Percentiles rank a stretch among this genome's conserved stretches.
phyloP scores from a whole-genome alignment of 2,797 vertebrate species.

The Hylomyscus alleni region DNA sequence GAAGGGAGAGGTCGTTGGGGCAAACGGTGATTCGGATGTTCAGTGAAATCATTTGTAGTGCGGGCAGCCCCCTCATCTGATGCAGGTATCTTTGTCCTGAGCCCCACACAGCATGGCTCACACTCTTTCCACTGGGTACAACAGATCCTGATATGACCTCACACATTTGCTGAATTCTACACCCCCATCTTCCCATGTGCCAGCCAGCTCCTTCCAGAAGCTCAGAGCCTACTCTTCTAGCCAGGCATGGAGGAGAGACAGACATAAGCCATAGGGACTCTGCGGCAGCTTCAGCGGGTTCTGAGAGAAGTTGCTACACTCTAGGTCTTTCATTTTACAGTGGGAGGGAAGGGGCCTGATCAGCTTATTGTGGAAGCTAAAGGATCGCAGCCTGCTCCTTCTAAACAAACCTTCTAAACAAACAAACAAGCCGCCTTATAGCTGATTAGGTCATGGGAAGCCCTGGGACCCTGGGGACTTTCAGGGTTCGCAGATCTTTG shows the following conservation, averaged over 20 bases:
- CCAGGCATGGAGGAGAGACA: too few relatives aligned
- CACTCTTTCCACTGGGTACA: fast-evolving
- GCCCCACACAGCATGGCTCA: fast-evolving
- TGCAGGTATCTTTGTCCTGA: fast-evolving
- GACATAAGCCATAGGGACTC: fast-evolving
- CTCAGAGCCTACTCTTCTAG: too few relatives aligned
- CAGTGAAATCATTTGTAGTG: not conserved
- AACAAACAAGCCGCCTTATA: fast-evolving
- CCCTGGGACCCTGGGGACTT: too few relatives aligned
- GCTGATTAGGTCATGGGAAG: not conserved
- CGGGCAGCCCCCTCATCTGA: fast-evolving
- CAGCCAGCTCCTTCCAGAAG: not conserved
- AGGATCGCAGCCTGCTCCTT: too few relatives aligned
- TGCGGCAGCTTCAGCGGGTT: not conserved
- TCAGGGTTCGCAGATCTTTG: too few relatives aligned
- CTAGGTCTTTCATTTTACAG: too few relatives aligned
- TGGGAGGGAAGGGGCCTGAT: fast-evolving
- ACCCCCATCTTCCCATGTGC: not conserved
- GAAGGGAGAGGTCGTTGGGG: not conserved
- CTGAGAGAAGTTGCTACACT: not conserved
- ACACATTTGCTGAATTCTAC: not conserved
- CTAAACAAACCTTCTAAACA: too few relatives aligned
- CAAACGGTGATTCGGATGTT: fast-evolving
- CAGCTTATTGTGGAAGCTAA: too few relatives aligned
- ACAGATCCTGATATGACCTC: not conserved